Evolutionary conservation across 1,140 invertebrate species (phyloP).

Genomic region (Hypothenemus hampei): DNA sequence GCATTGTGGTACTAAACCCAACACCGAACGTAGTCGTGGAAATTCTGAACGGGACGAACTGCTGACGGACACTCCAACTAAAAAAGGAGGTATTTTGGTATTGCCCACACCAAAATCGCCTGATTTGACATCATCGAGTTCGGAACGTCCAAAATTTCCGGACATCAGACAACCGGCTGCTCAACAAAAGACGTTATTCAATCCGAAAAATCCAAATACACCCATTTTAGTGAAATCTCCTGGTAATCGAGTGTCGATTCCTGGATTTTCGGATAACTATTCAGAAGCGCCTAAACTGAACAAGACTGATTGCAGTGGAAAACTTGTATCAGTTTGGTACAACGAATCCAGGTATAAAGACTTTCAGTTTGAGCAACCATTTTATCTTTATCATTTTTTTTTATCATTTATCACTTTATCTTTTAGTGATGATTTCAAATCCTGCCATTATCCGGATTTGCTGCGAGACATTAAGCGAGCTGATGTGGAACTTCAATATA

Average conservation of each 20-base stretch:
- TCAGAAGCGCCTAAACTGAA: constrained; percentile 37
- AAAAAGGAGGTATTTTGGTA: constrained; percentile 38
- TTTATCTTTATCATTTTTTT: not conserved
- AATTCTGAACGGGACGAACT: constrained; percentile 28
- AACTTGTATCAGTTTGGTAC: constrained; percentile 51
- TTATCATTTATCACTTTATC: not conserved
- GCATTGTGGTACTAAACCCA: not conserved
- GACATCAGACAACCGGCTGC: constrained; percentile 30
- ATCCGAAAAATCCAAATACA: constrained; percentile 66
- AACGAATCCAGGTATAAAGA: constrained; percentile 43
- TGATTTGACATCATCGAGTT: constrained; percentile 3
- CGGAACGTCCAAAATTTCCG: constrained; percentile 25
- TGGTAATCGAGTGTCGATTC: constrained; percentile 43
- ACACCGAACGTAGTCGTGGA: constrained; percentile 25
- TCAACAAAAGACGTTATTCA: constrained; percentile 55
- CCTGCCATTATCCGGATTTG: constrained; percentile 49
- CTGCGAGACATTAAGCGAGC: constrained; percentile 53
- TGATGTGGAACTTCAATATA: constrained; percentile 53
- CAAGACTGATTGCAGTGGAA: constrained; percentile 49
- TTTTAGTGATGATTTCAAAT: constrained; percentile 49
- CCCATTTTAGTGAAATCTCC: constrained; percentile 58
- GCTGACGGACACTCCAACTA: constrained; percentile 23
- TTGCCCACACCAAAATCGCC: constrained; percentile 31
- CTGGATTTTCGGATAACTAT: constrained; percentile 38
- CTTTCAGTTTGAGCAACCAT: not conserved